A percentile compares a stretch with the other conserved stretches of the same genome.
phyloP scores from a whole-genome alignment of 2,113 vertebrate species.

The Crypturellus undulatus region DNA sequence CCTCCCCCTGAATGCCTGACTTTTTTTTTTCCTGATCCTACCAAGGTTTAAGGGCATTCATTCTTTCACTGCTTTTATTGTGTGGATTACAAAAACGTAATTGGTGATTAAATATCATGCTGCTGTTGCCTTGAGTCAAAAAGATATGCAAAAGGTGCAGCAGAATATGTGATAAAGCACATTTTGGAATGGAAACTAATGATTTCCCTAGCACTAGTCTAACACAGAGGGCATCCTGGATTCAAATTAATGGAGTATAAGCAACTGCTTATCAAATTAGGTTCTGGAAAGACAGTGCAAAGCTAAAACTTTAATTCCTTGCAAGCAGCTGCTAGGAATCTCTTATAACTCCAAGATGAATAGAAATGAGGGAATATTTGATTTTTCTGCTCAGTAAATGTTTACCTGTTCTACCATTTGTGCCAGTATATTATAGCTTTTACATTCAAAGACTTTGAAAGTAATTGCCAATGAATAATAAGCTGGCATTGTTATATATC shows the following conservation, averaged over 20 bases:
- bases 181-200: conserved; percentile 66
- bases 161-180: conserved; percentile 66
- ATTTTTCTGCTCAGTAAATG: conserved; percentile 1
- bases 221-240: conserved; percentile 67
- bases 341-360: not conserved
- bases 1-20: not conserved
- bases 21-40: conserved; percentile 45
- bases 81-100: conserved; percentile 34
- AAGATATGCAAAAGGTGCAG: conserved; percentile 54
- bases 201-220: conserved; percentile 62
- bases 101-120: conserved; percentile 20
- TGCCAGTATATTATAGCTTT: not conserved
- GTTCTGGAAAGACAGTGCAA: conserved; percentile 65
- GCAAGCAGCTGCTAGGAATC: conserved; percentile 54
- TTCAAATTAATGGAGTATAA: conserved; percentile 75
- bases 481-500: not conserved
- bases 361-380: not conserved
- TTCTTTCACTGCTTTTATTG: conserved; percentile 28
- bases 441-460: conserved; percentile 24
- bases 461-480: conserved; percentile 16
- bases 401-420: conserved; percentile 16
- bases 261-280: conserved; percentile 76
- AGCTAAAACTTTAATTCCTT: conserved; percentile 55
- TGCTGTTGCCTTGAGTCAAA: conserved; percentile 62
- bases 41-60: conserved; percentile 60